These are phyloP conservation scores for Drosophila gunungcola DNA, from an alignment of 1,140 invertebrate genomes.

Conservation along the genomic window DNA sequence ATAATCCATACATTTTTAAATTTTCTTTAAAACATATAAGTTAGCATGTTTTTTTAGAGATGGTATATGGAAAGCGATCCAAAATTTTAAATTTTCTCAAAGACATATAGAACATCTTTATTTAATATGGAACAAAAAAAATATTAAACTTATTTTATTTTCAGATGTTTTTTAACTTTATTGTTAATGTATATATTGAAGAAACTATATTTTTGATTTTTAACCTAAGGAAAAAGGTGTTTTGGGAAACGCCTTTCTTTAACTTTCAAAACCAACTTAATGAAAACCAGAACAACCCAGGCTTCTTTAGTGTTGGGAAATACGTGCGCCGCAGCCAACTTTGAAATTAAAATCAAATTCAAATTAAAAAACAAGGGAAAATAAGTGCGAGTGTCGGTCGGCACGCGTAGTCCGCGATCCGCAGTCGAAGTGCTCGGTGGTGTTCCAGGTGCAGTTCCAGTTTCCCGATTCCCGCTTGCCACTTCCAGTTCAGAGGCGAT, in stretches of 20 bases:
- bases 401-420: constrained; percentile 43
- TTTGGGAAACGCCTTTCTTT: neutral
- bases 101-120: too few relatives aligned
- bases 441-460: constrained; percentile 4
- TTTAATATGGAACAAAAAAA: too few relatives aligned
- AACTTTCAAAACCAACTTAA: neutral
- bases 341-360: constrained; percentile 50
- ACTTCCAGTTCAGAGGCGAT: too few relatives aligned
- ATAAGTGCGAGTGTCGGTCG: constrained; percentile 18
- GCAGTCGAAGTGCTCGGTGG: constrained; percentile 34
- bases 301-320: constrained; percentile 17
- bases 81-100: too few relatives aligned
- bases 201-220: too few relatives aligned
- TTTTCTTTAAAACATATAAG: too few relatives aligned
- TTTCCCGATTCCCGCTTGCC: neutral
- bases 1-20: too few relatives aligned
- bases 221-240: neutral
- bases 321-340: constrained; percentile 9
- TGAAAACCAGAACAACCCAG: constrained; percentile 5
- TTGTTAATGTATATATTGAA: too few relatives aligned
- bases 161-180: too few relatives aligned
- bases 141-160: neutral
- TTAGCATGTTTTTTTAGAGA: too few relatives aligned
- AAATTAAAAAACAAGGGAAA: constrained; percentile 18
- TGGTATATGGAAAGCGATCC: too few relatives aligned